These are phyloP conservation scores for Pissodes strobi DNA, from an alignment of 1,140 invertebrate species.

Conservation along the genomic window DNA sequence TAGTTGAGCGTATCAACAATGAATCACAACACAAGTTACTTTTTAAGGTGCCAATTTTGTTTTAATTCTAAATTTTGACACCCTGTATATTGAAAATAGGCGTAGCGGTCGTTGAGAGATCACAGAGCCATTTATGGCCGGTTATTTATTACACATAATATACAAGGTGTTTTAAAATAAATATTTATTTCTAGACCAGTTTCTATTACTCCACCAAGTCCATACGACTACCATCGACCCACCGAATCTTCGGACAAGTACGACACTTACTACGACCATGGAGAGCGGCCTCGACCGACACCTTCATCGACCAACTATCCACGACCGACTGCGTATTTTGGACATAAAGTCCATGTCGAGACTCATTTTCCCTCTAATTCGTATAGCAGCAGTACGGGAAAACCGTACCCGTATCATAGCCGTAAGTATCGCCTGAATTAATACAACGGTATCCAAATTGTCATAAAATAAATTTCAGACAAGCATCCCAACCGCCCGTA, in stretches of 20 bases:
- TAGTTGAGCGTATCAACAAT: no score
- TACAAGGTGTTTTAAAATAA: no score
- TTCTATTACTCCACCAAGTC: constrained; percentile 28
- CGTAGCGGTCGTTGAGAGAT: no score
- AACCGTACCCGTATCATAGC: constrained; percentile 14
- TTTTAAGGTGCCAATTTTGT: no score
- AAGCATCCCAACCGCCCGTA: constrained; percentile 21
- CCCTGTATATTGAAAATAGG: no score
- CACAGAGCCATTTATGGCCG: no score
- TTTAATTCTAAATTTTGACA: no score
- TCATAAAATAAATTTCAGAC: background rate
- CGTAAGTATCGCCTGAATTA: constrained; percentile 6
- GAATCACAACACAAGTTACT: no score
- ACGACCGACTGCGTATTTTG: constrained; percentile 37
- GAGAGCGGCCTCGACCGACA: constrained; percentile 16
- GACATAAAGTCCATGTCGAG: constrained; percentile 40
- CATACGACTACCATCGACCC: constrained; percentile 19
- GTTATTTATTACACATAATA: background rate
- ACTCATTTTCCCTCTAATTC: constrained; percentile 15
- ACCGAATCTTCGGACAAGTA: constrained; percentile 29
- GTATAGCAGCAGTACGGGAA: constrained; percentile 17
- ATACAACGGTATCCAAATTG: background rate
- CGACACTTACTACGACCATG: constrained; percentile 28
- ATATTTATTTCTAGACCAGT: constrained; percentile 25
- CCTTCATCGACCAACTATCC: constrained; percentile 20